Percentiles rank a stretch among this genome's conserved stretches.
phyloP scores from a whole-genome alignment of 2,113 vertebrate genomes.

The Ariopsis seemanni region DNA sequence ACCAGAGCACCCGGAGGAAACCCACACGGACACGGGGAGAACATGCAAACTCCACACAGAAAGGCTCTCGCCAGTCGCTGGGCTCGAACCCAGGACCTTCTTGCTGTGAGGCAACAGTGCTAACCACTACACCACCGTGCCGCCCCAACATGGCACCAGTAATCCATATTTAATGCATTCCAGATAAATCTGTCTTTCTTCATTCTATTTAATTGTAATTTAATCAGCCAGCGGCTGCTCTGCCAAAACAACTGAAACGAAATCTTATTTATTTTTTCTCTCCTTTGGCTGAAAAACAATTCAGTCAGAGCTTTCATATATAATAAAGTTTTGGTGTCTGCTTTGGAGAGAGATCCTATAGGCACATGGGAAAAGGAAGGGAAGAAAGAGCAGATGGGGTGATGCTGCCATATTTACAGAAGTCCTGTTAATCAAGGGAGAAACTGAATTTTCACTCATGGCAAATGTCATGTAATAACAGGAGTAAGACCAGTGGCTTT shows the following conservation, averaged over 20 bases:
- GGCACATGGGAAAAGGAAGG: not conserved
- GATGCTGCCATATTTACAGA: slow-evolving; percentile 26
- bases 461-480: not conserved
- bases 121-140: no score
- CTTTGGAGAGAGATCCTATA: not conserved
- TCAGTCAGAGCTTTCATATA: slow-evolving; percentile 6
- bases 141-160: not conserved
- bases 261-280: not conserved
- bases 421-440: slow-evolving; percentile 22
- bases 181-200: not conserved
- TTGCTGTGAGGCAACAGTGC: no score
- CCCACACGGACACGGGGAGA: no score
- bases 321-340: slow-evolving; percentile 5
- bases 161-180: not conserved
- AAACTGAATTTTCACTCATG: slow-evolving; percentile 16
- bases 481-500: not conserved
- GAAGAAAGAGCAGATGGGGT: slow-evolving; percentile 6
- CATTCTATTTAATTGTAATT: not conserved
- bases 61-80: no score
- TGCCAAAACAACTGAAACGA: not conserved
- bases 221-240: not conserved
- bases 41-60: no score
- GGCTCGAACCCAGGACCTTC: no score
- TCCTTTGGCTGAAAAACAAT: not conserved
- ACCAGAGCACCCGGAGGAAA: no score